These are phyloP conservation scores for Campylomormyrus numenius DNA, from an alignment of 2,113 vertebrate genomes.

Conservation along the genomic window DNA sequence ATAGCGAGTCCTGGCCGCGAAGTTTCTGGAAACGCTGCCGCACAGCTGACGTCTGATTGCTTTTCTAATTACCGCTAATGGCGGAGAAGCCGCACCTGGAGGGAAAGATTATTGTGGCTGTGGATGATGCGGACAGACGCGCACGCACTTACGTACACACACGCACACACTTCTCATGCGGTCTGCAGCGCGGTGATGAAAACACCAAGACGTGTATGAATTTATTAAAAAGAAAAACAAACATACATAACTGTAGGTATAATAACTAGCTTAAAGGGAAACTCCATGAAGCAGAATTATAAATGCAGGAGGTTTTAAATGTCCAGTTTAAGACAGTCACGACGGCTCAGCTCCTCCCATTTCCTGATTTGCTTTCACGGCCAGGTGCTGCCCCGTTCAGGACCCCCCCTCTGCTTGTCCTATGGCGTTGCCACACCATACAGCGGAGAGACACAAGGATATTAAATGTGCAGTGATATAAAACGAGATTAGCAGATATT, in stretches of 20 bases:
- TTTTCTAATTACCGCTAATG: neutral
- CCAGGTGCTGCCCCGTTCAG: neutral
- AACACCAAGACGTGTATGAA: neutral
- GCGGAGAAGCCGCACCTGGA: neutral
- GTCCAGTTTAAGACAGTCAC: neutral
- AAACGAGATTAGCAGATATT: neutral
- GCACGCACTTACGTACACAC: neutral
- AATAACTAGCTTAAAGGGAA: neutral
- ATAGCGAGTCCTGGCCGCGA: neutral
- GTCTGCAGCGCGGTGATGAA: neutral
- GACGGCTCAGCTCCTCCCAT: neutral
- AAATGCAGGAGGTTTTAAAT: neutral
- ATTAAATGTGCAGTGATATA: neutral
- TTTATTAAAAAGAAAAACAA: neutral
- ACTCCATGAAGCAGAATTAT: neutral
- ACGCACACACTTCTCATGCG: neutral
- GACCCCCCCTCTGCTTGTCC: neutral
- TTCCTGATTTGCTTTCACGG: neutral
- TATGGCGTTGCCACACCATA: neutral
- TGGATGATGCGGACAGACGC: neutral
- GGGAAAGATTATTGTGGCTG: neutral
- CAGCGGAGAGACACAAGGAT: neutral
- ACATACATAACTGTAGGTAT: neutral
- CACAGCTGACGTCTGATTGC: neutral
- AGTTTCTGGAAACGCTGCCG: neutral